A percentile compares a stretch with the other conserved stretches of the same genome.
Evolutionary conservation across 1,140 invertebrate species (phyloP).

Genomic region (Meloidogyne floridensis): DNA sequence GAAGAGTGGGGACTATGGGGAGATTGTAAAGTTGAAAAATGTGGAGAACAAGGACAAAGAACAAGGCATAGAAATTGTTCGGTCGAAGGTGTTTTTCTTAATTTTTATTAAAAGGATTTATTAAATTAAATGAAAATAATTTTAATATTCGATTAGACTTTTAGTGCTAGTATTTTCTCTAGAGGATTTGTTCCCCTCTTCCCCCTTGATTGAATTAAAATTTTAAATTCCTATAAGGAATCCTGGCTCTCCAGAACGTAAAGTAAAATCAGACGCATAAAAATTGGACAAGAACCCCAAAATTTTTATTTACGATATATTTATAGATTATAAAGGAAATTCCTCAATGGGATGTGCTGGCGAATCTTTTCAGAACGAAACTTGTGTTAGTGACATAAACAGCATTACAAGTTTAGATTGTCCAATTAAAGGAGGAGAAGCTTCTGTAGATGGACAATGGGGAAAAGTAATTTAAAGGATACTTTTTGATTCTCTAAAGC

Average conservation of each 20-base stretch:
- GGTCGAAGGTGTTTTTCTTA: neutral
- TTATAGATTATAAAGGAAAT: neutral
- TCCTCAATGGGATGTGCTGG: slow-evolving; percentile 17
- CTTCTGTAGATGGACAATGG: slow-evolving; percentile 17
- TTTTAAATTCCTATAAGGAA: too few relatives aligned
- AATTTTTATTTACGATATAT: neutral
- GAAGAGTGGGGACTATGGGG: slow-evolving; percentile 51
- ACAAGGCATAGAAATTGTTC: slow-evolving; percentile 26
- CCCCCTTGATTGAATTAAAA: too few relatives aligned
- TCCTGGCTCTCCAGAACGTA: too few relatives aligned
- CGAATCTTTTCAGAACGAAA: neutral
- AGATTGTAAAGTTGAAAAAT: slow-evolving; percentile 45
- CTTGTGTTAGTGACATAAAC: neutral
- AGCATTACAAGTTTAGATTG: slow-evolving; percentile 23
- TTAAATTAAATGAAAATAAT: neutral
- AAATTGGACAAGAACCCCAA: too few relatives aligned
- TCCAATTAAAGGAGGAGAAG: slow-evolving; percentile 31
- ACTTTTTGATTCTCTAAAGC: neutral
- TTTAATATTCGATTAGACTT: neutral
- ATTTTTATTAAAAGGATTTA: neutral
- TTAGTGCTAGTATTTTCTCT: too few relatives aligned
- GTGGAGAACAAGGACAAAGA: slow-evolving; percentile 33
- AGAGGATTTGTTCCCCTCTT: too few relatives aligned
- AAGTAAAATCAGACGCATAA: too few relatives aligned
- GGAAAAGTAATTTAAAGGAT: slow-evolving; percentile 6